Evolutionary conservation across 2,888 invertebrate genomes (phyloP), one percentile per base, ranked within the genome.

Genomic region (Anthrax anthrax): DNA sequence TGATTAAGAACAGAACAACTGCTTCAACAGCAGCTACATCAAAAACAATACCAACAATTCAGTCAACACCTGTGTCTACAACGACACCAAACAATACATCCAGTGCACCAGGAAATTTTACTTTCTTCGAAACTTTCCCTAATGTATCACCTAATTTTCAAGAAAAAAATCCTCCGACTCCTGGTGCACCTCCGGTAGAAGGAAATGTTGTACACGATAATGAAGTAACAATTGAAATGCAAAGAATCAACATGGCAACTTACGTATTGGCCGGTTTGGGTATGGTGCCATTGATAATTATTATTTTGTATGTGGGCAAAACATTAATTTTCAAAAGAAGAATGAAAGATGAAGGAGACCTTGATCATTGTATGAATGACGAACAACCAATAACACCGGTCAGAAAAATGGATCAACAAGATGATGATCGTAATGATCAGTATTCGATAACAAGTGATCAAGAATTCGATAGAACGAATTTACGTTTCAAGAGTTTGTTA

Each of bases 401-500:
- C 0, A 64, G 67, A 48, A 64, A 65, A 50, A 55, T 63, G 13
- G 64, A 67, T 32, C 49, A 51, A 9, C 47, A 43, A 16, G 54
- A 55, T 23, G 49, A 52, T 16, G 47, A 47, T 14, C 46, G 57
- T 16, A 62, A 60, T 37, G 63, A 65, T 23, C 62, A 64, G 18
- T 60, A 61, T 14, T 67, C 67, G 1, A 56, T 67, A 41, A 56
- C 60, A 37, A 64, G 62, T 37, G 57, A 58, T 46, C 63, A 63
- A 76, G 86, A 87, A 61, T 86, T 87, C 59, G 83, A 86, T 1
- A 72, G 87, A 52, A 79, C 78, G 52, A 83, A 85, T 57, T 71
- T 88, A 41, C 74, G 84, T 38, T 69, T 88, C 46, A 83, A 85
- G 58, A 85, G 85, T 18, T 72, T 86, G 44, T 68, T 88, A 23